A percentile compares a stretch with the other conserved stretches of the same genome.
These are phyloP conservation scores for Hystrix cristata DNA, from an alignment of 2,113 vertebrate genomes.

Conservation along the genomic window DNA sequence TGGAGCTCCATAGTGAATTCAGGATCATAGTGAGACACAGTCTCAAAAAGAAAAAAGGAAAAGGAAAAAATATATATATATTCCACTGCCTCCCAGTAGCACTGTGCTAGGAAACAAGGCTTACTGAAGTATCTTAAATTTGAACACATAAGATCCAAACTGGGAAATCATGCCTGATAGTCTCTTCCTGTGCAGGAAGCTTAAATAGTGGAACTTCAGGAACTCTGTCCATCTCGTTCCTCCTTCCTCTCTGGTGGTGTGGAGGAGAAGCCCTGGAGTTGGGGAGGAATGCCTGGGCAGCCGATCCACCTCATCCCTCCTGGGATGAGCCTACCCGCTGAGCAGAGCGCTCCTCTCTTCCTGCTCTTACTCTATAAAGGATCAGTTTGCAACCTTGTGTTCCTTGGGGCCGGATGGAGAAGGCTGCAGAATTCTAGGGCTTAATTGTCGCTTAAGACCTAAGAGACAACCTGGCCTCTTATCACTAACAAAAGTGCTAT, in stretches of 20 bases:
- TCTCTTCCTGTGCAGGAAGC: not conserved
- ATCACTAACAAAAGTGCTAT: not conserved
- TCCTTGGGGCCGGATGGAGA: not conserved
- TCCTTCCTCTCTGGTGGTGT: not conserved
- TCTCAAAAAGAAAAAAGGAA: too few species aligned
- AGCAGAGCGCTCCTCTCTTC: not conserved
- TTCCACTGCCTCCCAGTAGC: not conserved
- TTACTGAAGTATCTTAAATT: not conserved
- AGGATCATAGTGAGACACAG: too few species aligned
- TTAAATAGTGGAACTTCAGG: not conserved
- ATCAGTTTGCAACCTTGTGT: not conserved
- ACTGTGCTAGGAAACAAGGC: not conserved
- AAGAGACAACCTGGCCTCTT: not conserved
- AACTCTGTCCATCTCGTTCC: not conserved
- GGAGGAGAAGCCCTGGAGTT: not conserved
- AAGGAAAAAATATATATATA: too few species aligned
- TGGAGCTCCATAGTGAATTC: too few species aligned
- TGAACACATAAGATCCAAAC: not conserved
- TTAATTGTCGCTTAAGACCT: not conserved
- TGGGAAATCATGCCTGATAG: not conserved
- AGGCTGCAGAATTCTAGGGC: not conserved
- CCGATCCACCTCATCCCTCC: not conserved
- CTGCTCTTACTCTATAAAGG: not conserved
- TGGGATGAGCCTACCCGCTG: not conserved
- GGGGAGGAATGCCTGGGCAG: not conserved